Evolutionary conservation across 2,113 vertebrate genomes (phyloP).

Genomic region (Amazona guildingii): DNA sequence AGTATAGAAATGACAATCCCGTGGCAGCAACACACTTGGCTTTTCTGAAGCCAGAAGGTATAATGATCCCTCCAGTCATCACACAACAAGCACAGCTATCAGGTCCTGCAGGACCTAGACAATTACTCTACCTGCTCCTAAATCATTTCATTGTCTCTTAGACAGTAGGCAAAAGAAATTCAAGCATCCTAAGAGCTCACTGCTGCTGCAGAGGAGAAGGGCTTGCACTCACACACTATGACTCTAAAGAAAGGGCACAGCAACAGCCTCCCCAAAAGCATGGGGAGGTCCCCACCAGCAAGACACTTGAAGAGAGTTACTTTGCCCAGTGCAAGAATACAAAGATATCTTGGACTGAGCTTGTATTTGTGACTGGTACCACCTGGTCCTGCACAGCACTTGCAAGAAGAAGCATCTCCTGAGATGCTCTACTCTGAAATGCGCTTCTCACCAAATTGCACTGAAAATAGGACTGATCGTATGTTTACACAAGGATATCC

Average conservation of each 20-base stretch:
- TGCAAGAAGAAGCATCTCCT: background rate
- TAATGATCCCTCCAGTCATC: background rate
- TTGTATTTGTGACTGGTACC: background rate
- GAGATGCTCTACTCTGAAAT: background rate
- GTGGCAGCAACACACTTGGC: background rate
- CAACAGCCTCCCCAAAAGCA: background rate
- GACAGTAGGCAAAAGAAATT: background rate
- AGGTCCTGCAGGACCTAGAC: background rate
- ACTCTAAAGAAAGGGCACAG: background rate
- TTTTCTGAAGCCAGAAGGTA: background rate
- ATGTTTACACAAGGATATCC: conserved; percentile 5
- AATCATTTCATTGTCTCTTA: background rate
- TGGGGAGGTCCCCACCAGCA: background rate
- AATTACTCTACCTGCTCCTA: background rate
- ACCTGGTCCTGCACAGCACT: background rate
- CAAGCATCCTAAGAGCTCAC: background rate
- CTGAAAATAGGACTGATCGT: background rate
- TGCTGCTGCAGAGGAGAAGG: background rate
- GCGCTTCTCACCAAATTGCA: background rate
- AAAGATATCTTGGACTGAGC: background rate
- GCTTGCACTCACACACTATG: background rate
- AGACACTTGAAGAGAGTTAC: background rate
- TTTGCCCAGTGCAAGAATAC: background rate
- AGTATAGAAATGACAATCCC: background rate
- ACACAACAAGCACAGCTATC: background rate